These are phyloP conservation scores for Cephalopholis sonnerati DNA, from an alignment of 2,113 vertebrate species.

Conservation along the genomic window DNA sequence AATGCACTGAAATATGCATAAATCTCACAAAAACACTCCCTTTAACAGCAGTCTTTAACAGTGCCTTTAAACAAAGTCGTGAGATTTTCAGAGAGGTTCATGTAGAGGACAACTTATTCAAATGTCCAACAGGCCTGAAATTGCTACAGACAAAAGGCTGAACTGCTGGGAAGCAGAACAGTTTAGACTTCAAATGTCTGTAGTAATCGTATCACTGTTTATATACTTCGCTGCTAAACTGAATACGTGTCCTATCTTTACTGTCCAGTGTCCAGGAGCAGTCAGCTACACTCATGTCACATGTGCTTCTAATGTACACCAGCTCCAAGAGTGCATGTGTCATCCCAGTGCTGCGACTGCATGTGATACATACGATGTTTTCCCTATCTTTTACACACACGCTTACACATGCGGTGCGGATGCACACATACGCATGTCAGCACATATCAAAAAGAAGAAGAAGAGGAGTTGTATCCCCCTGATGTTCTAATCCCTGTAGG, in stretches of 20 bases:
- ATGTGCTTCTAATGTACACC: constrained; percentile 5
- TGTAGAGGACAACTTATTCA: constrained; percentile 32
- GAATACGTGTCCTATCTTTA: background rate
- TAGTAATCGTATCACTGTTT: constrained; percentile 23
- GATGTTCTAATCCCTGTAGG: constrained; percentile 23
- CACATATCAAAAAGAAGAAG: constrained; percentile 17
- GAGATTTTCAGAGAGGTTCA: constrained; percentile 27
- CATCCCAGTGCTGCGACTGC: background rate
- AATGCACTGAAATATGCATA: background rate
- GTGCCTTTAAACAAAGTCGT: background rate
- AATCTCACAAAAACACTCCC: background rate
- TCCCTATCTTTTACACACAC: background rate
- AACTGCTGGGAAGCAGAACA: background rate
- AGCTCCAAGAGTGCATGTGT: constrained; percentile 7
- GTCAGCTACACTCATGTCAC: constrained; percentile 24
- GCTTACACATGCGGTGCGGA: background rate
- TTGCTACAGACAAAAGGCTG: background rate
- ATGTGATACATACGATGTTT: background rate
- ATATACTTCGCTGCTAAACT: background rate
- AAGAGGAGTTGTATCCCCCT: background rate
- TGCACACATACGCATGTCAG: constrained; percentile 8
- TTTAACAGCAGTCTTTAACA: background rate
- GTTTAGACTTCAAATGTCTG: constrained; percentile 10
- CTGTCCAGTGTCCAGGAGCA: background rate
- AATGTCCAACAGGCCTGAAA: constrained; percentile 16